Base-by-base conservation (phyloP, 2,888 invertebrate species). In the Chymomyza amoena region DNA sequence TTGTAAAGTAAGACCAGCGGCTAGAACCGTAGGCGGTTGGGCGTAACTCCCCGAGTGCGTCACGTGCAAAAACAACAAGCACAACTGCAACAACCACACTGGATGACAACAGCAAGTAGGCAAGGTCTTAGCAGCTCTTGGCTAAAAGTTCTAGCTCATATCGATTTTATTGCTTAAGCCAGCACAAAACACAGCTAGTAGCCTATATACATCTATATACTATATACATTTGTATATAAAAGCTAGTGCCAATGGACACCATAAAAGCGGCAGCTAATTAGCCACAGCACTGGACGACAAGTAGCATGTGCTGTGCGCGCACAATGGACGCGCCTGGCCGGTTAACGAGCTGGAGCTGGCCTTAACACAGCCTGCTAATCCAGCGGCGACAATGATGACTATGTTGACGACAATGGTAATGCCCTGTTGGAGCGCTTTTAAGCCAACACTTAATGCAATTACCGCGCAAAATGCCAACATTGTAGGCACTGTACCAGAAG, bases 401-500 rank as follows among this genome's bases (percentile, higher is more conserved):
- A 25, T 32, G 32, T 32, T 32, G 32, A 32, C 32, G 32, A 32
- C 32, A 32, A 32, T 45, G 57, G 20, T 57, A 25, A 25, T 25
- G 54, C 15, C 57, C 6, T 57, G 20, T 15, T 15, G 15, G 15
- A 25, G 60, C 59, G 59, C 15, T 50, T 39, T 84, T 88, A 88
- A 88, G 87, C 87, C 79, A 73, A 78, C 87, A 88, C 86, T 84
- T 88, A 86, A 84, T 84, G 88, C 88, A 86, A 84, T 84, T 84
- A 84, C 88, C 81, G 75, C 74, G 69, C 16, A 39, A 66, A 62
- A 64, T 61, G 63, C 64, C 7, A 65, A 78, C 80, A 69, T 25
- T 78, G 51, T 62, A 6, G 13, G 28, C 32, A 32, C 32, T 32
- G 32, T 25, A 25, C 32, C 32, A 32, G 7, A 7, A 32, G 32